Evolutionary conservation across 1,140 invertebrate species (phyloP), one percentile per base, ranked within the genome.

Genomic region (Drosophila lini): DNA sequence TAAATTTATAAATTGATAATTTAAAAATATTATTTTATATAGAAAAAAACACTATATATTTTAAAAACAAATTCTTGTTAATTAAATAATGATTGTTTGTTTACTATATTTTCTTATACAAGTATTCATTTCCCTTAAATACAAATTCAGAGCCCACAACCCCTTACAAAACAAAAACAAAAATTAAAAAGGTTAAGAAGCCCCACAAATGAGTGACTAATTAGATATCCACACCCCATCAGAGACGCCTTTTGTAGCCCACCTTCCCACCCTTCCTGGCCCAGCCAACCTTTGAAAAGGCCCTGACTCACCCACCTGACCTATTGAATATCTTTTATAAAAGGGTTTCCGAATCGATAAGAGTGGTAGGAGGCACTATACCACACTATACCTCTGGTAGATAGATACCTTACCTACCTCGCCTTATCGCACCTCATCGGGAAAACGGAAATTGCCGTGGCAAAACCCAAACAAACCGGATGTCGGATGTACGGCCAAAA

Each of bases 171-270:
- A 34, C 28, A 32, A 22, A 61, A 40, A 60, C 38, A 28, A 28
- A 59, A 76, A 22, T 22, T 22, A 22, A 22, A 52, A 60, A 65
- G 31, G 60, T 31, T 10, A 62, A 59, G 58, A 69, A 60, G 48
- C 73, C 64, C 47, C 16, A 13, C 47, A 68, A 77, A 38, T 60
- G 62, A 53, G 19, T 59, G 40, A 77, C 74, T 77, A 77, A 77
- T 77, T 77, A 77, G 74, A 76, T 77, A 68, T 77, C 36, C 36
- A 55, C 70, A 77, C 74, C 62, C 56, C 28, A 13, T 53, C 50
- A 41, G 8, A 28, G 36, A 19, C 10, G 13, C 28, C 42, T 19
- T 44, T 34, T 44, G 40, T 41, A 68, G 15, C 15, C 65, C 63
- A 47, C 28, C 31, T 47, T 38, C 19, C 44, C 52, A 55, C 52